Evolutionary conservation across 2,113 vertebrate genomes (phyloP).

Genomic region (Serilophus lunatus): DNA sequence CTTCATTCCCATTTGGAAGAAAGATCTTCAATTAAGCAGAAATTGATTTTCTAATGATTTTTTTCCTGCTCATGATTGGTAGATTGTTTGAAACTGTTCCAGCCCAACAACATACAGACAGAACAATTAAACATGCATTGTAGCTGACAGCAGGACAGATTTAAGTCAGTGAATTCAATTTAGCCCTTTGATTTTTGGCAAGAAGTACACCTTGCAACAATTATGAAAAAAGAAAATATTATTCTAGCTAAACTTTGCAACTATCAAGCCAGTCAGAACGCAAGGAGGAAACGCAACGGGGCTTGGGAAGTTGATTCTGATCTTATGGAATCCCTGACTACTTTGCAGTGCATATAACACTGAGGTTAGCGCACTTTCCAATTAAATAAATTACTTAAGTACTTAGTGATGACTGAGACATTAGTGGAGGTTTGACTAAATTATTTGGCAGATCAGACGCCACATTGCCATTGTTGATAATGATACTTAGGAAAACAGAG

Average conservation of each 20-base stretch:
- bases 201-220: not conserved
- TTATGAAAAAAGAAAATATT: not conserved
- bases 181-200: conserved; percentile 35
- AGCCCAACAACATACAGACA: conserved; percentile 13
- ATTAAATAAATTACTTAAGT: not conserved
- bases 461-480: not conserved
- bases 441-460: not conserved
- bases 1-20: conserved; percentile 64
- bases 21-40: conserved; percentile 76
- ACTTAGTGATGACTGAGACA: not conserved
- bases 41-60: conserved; percentile 78
- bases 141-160: conserved; percentile 34
- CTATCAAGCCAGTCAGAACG: not conserved
- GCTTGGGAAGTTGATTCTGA: not conserved
- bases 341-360: not conserved
- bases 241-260: not conserved
- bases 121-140: conserved; percentile 42
- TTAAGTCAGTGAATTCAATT: conserved; percentile 31
- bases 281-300: not conserved
- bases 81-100: conserved; percentile 63
- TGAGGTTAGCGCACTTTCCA: not conserved
- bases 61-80: conserved; percentile 24
- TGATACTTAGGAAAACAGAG: not conserved
- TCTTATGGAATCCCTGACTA: not conserved
- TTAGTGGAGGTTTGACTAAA: not conserved